Percentiles rank a stretch among this genome's conserved stretches.
Conservation (phyloP, 1,140 invertebrate species). For the Antheraea pernyi region DNA sequence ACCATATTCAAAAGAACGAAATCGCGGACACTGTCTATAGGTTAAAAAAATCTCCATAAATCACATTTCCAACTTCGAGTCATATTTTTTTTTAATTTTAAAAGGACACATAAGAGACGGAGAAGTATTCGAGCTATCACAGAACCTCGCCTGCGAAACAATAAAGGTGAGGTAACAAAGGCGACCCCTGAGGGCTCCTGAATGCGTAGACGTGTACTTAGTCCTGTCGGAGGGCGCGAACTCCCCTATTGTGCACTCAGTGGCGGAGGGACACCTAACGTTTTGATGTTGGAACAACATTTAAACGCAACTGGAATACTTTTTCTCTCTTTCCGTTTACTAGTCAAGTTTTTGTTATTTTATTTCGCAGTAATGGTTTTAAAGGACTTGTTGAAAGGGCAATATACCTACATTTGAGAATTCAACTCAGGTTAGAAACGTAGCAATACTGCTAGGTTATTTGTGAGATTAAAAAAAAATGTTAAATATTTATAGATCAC, state of each 20-base stretch:
- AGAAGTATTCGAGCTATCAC: background rate
- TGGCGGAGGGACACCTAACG: background rate
- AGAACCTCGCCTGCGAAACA: conserved; percentile 17
- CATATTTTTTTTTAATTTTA: too few relatives aligned
- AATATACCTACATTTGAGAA: background rate
- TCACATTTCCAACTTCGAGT: too few relatives aligned
- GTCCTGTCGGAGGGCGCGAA: background rate
- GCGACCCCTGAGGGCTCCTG: conserved; percentile 12
- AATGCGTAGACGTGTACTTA: conserved; percentile 11
- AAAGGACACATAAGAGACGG: too few relatives aligned
- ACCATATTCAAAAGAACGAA: too few relatives aligned
- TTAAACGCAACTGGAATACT: background rate
- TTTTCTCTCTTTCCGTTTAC: background rate
- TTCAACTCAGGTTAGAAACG: too few relatives aligned
- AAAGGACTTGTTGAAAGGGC: background rate
- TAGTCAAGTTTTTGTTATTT: background rate
- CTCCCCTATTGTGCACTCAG: conserved; percentile 1
- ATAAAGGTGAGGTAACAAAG: conserved; percentile 17
- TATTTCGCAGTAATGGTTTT: background rate
- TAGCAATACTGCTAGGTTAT: too few relatives aligned
- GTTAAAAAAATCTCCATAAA: too few relatives aligned
- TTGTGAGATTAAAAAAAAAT: too few relatives aligned
- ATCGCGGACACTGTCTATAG: too few relatives aligned
- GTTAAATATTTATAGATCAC: too few relatives aligned
- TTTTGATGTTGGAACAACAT: conserved; percentile 1